Evolutionary conservation across 2,888 invertebrate genomes (phyloP).

Genomic region (Eristalis intricaria): DNA sequence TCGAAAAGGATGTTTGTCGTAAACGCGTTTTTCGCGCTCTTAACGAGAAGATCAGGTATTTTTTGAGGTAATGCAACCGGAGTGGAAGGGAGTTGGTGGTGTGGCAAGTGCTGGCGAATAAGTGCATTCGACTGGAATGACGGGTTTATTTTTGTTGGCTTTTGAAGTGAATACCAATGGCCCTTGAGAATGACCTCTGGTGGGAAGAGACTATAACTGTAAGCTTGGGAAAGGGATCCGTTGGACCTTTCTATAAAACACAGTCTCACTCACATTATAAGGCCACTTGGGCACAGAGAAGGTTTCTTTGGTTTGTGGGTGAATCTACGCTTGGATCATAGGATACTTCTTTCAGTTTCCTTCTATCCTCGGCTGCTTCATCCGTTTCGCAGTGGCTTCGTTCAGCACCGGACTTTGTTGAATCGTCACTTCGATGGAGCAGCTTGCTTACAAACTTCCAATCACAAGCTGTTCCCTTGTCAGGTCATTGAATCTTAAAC

Average conservation of each 20-base stretch:
- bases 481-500: background rate
- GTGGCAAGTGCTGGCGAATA: background rate
- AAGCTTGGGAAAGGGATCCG: too few relatives aligned
- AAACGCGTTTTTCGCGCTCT: background rate
- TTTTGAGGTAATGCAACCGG: background rate
- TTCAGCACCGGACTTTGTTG: too few relatives aligned
- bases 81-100: background rate
- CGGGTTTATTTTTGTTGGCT: background rate
- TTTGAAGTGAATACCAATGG: background rate
- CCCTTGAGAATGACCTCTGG: background rate
- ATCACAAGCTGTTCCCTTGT: background rate
- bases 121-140: background rate
- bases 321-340: too few relatives aligned
- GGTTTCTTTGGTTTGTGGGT: too few relatives aligned
- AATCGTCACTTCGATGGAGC: too few relatives aligned
- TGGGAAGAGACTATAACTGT: background rate
- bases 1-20: constrained; percentile 6
- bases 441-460: background rate
- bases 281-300: too few relatives aligned
- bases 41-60: background rate
- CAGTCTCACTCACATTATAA: too few relatives aligned
- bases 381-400: too few relatives aligned
- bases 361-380: too few relatives aligned
- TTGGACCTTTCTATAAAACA: too few relatives aligned
- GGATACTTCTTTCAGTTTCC: too few relatives aligned